Base-by-base conservation (phyloP, 1,140 invertebrate species). In the Anthonomus grandis region DNA sequence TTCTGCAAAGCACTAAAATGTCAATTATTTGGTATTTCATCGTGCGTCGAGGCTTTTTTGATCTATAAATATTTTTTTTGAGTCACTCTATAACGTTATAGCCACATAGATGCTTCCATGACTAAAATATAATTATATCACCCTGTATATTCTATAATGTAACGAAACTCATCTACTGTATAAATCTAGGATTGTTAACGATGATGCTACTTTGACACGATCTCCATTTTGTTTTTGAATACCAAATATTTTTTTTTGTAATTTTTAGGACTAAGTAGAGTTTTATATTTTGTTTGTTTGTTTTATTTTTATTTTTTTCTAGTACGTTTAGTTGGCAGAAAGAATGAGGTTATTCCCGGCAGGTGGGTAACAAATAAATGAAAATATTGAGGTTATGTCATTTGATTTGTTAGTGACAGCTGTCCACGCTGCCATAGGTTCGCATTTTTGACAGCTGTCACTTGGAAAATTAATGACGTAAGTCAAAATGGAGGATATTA, bases 11-110 rank as follows among this genome's bases (percentile, higher is more conserved):
- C 63, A 66, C 58, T 60, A 38, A 57, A 59, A 64, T 52, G 65
- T 67, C 65, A 67, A 67, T 67, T 67, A 64, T 59, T 65, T 63
- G 65, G 61, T 65, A 57, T 59, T 62, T 41, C 53, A 54, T 53
- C 50, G 41, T 19, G 45, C 24, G 44, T 39, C 46, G 31, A 31
- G 39, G 24, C 48, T 44, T 45, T 47, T 47, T 31, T 3, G 17
- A 31, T 47, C 18, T 21, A 44, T 12, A 44, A 13, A 5, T n/a
- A 41, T 41, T 41, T 37, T 55, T 23, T 36, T 46, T 46, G 18
- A 8, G 37, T 46, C 38, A 15, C 31, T 41, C 44, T 52, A 45
- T 45, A 45, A n/a, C 12, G 12, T 45, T 15, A 50, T 39, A 39
- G 39, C 44, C 27, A 55, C 37, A 41, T 55, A 55, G 52, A 55